Evolutionary conservation across 2,113 vertebrate species (phyloP).

Genomic region (Ammospiza caudacuta): DNA sequence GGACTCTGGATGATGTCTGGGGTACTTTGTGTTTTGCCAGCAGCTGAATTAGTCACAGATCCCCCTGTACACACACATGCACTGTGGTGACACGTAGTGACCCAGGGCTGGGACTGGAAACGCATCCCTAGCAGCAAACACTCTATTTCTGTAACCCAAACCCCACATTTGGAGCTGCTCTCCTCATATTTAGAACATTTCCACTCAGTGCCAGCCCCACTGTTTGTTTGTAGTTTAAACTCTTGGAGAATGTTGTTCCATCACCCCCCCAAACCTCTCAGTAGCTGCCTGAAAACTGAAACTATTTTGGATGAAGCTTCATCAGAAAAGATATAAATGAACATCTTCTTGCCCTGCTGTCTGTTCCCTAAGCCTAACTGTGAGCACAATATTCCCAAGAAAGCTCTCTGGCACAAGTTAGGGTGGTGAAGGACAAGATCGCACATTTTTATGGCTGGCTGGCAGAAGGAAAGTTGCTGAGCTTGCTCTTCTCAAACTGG

Average conservation of each 20-base stretch:
- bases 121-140: background rate
- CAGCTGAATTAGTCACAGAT: background rate
- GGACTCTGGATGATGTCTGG: background rate
- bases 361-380: slow-evolving; percentile 34
- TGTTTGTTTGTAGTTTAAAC: background rate
- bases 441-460: background rate
- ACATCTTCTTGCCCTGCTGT: slow-evolving; percentile 25
- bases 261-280: background rate
- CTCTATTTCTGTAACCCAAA: slow-evolving; percentile 13
- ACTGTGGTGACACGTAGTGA: background rate
- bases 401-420: slow-evolving; percentile 15
- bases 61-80: background rate
- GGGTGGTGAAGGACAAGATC: background rate
- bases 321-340: background rate
- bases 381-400: slow-evolving; percentile 50
- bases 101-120: background rate
- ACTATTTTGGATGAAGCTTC: slow-evolving; percentile 34
- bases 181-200: slow-evolving; percentile 38
- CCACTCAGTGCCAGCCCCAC: background rate
- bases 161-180: background rate
- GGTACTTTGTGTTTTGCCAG: background rate
- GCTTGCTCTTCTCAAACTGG: background rate
- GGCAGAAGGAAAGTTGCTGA: background rate
- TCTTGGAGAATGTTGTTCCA: background rate
- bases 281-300: slow-evolving; percentile 11